phyloP scores from a whole-genome alignment of 2,888 invertebrate species.

The Parthenolecanium corni region DNA sequence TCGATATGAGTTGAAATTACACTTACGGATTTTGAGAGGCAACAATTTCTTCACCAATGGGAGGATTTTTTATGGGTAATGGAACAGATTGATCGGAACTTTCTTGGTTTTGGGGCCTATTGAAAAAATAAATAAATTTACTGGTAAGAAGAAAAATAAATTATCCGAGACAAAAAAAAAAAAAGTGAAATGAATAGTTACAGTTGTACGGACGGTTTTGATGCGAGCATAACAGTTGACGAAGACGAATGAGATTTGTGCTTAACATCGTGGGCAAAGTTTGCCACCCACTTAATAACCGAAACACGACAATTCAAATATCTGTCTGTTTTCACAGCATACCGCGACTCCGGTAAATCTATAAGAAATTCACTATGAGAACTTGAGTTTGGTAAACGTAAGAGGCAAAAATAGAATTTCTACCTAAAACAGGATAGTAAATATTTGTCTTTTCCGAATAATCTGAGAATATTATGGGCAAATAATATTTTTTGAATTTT shows the following conservation, averaged over 20 bases:
- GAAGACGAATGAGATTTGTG: slow-evolving; percentile 9
- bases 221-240: background rate
- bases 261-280: slow-evolving; percentile 56
- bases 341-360: slow-evolving; percentile 63
- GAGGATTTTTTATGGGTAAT: slow-evolving; percentile 1
- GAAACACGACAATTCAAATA: slow-evolving; percentile 66
- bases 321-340: slow-evolving; percentile 40
- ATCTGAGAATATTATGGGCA: slow-evolving; percentile 80
- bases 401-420: slow-evolving; percentile 33
- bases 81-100: slow-evolving; percentile 3
- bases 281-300: slow-evolving; percentile 80
- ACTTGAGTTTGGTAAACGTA: background rate
- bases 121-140: background rate
- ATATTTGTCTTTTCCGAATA: slow-evolving; percentile 67
- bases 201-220: slow-evolving; percentile 8
- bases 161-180: background rate
- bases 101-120: background rate
- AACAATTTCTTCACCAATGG: background rate
- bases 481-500: slow-evolving; percentile 78
- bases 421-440: slow-evolving; percentile 69
- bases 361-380: slow-evolving; percentile 7
- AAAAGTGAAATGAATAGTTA: background rate
- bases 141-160: background rate
- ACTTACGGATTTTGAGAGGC: slow-evolving; percentile 19
- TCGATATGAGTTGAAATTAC: background rate